Base-by-base conservation (phyloP, 2,888 invertebrate species). In the Agrypnus murinus region DNA sequence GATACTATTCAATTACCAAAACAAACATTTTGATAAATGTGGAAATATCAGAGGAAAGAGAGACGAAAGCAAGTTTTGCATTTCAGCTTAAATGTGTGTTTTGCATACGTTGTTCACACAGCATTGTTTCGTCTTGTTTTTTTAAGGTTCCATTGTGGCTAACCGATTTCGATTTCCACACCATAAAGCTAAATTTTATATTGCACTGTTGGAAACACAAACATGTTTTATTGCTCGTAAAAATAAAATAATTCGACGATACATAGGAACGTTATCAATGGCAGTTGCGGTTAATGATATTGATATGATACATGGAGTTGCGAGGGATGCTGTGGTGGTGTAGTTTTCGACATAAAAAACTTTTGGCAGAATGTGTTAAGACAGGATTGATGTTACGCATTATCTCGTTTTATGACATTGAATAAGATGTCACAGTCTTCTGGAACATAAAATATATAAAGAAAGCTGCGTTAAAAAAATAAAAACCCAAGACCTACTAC, bases 181-280 rank as follows among this genome's bases (percentile, higher is more conserved):
- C 58, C 66, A 59, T 66, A 66, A 58, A 66, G 15, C 66, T 59
- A 46, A 40, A 65, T 57, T 57, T 58, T 65, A 43, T 57, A 58
- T 66, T 59, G 59, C 34, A 38, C 57, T 34, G 55, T 64, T 64
- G 50, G 53, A 40, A 58, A 48, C 48, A 58, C 66, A 38, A 36
- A 38, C 46, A 48, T 59, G 66, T 66, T 66, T 48, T 59, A 59
- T 66, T 66, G 59, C 58, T 59, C 66, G 66, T 58, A 66, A 66
- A 66, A 59, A 38, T 66, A 59, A 59, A 48, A 66, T 59, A 66
- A 46, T 58, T 43, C 25, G n/a, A 48, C 32, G 40, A 53, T 53
- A 34, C 12, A 43, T n/a, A 43, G 38, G 34, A 65, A 2, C 45
- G 48, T 50, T 65, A 65, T 65, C 65, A 58, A 57, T 40, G 17